Conservation (phyloP, 2,888 invertebrate genomes). For the Alloscopus bannaensis region DNA sequence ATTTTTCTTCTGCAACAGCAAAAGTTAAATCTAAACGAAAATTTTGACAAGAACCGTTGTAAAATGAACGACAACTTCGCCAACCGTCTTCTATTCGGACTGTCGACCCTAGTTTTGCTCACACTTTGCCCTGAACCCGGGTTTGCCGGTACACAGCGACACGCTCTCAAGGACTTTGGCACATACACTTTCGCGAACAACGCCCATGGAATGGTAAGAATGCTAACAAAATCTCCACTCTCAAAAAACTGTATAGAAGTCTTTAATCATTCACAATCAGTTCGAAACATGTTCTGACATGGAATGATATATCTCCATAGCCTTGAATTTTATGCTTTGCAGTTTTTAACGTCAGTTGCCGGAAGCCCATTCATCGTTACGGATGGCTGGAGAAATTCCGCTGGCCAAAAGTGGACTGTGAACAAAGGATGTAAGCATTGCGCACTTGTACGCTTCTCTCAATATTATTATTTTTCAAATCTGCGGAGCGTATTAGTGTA, state of each 20-base stretch:
- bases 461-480: conserved; percentile 5
- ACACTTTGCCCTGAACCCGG: background rate
- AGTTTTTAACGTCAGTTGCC: conserved; percentile 40
- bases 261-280: no score
- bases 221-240: background rate
- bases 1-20: background rate
- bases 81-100: background rate
- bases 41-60: background rate
- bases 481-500: background rate
- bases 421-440: conserved; percentile 55
- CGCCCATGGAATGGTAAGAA: background rate
- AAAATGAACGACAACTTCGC: background rate
- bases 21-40: background rate
- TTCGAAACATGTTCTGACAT: background rate
- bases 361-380: conserved; percentile 23
- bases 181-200: conserved; percentile 32
- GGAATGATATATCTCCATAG: background rate
- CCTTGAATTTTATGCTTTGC: conserved; percentile 19
- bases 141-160: background rate
- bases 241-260: background rate
- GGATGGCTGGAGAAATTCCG: conserved; percentile 38
- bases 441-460: background rate
- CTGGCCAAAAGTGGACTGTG: conserved; percentile 49
- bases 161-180: conserved; percentile 7
- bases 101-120: background rate